Evolutionary conservation across 2,797 vertebrate species (phyloP).

Genomic region (Mico argentatus): DNA sequence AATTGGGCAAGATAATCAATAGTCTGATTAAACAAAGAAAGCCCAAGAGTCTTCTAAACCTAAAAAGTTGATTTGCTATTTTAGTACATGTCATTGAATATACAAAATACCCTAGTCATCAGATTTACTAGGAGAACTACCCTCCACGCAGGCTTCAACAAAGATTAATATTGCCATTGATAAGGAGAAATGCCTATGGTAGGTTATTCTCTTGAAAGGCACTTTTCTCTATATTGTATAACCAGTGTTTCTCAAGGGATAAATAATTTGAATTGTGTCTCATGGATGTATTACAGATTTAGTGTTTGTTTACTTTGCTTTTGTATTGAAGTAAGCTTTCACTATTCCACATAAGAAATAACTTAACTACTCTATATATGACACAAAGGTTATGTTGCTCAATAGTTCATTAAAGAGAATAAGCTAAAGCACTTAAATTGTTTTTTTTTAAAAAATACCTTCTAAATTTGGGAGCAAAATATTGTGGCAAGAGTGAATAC

Average conservation of each 20-base stretch:
- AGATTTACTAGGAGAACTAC: conserved; percentile 78
- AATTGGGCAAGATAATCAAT: conserved; percentile 78
- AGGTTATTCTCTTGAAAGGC: conserved; percentile 66
- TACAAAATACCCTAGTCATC: conserved; percentile 67
- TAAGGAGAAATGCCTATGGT: conserved; percentile 67
- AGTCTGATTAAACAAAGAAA: conserved; percentile 84
- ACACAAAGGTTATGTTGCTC: neutral
- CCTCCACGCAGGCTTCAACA: conserved; percentile 67
- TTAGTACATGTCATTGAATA: conserved; percentile 79
- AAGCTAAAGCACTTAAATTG: neutral
- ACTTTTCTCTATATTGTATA: conserved; percentile 53
- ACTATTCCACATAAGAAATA: neutral
- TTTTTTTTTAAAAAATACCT: neutral
- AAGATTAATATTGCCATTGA: conserved; percentile 67
- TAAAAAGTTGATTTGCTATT: conserved; percentile 84
- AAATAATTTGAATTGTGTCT: conserved; percentile 59
- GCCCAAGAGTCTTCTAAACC: conserved; percentile 80
- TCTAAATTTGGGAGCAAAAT: neutral
- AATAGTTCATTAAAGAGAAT: neutral
- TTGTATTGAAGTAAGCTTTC: neutral
- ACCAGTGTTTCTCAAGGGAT: conserved; percentile 52
- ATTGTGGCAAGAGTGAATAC: neutral
- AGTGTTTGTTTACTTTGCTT: conserved; percentile 9
- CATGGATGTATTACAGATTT: conserved; percentile 58
- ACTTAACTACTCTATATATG: neutral